Conservation (phyloP, 2,113 vertebrate species). For the Lamprologus speciosus region DNA sequence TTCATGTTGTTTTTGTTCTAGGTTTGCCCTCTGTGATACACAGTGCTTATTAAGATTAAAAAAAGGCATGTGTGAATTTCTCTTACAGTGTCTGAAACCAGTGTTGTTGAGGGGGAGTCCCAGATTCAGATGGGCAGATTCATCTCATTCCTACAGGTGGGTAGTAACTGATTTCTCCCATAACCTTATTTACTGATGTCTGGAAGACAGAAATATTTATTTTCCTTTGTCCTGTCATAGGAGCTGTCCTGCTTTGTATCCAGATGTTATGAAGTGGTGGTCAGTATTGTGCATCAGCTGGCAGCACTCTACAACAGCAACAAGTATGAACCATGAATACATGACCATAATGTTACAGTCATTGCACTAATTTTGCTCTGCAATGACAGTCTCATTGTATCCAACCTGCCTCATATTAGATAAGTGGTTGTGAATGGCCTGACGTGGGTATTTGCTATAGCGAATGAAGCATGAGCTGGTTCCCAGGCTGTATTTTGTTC, state of each 20-base stretch:
- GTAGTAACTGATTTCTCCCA: neutral
- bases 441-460: fast-evolving
- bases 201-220: neutral
- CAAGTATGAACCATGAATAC: conserved; percentile 77
- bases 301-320: conserved; percentile 92
- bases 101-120: conserved; percentile 89
- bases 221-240: conserved; percentile 50
- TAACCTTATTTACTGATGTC: neutral
- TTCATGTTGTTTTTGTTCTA: neutral
- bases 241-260: conserved; percentile 96
- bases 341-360: neutral
- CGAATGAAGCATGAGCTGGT: fast-evolving
- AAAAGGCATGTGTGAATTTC: neutral
- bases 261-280: conserved; percentile 92
- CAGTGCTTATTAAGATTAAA: fast-evolving
- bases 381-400: neutral
- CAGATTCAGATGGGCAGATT: conserved; percentile 98
- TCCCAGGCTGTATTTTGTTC: neutral
- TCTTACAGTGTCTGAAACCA: conserved; percentile 81
- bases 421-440: neutral
- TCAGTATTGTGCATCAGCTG: conserved; percentile 91
- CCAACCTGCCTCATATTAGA: neutral
- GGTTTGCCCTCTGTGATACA: neutral
- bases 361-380: neutral
- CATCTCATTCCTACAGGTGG: conserved; percentile 95